These are phyloP conservation scores for Hyles lineata DNA, from an alignment of 2,888 invertebrate genomes.

Conservation along the genomic window DNA sequence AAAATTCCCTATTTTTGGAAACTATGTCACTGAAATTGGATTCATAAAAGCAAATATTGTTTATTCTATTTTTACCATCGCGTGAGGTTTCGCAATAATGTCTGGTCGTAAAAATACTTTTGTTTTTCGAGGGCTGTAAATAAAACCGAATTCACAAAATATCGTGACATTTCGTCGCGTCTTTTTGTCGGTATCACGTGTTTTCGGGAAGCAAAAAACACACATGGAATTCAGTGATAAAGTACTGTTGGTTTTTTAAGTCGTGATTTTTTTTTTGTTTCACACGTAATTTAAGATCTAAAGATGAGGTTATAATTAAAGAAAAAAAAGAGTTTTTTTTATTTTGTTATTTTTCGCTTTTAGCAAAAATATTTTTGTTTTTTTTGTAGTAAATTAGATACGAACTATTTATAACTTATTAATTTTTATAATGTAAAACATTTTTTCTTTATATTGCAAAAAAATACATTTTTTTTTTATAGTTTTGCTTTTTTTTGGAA, in stretches of 20 bases:
- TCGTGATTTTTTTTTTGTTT: background rate
- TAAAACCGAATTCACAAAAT: background rate
- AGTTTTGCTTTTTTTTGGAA: background rate
- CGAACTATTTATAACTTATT: too few species aligned
- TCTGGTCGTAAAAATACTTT: background rate
- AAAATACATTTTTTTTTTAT: background rate
- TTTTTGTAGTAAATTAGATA: too few species aligned
- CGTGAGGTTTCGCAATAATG: background rate
- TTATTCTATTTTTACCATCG: background rate
- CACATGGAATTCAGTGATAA: slow-evolving; percentile 10
- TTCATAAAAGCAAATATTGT: background rate
- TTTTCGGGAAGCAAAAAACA: background rate
- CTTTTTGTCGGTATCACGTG: background rate
- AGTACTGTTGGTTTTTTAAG: background rate
- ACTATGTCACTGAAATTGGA: background rate
- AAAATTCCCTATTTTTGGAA: too few species aligned
- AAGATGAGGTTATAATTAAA: background rate
- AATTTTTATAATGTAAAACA: too few species aligned
- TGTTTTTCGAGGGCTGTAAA: slow-evolving; percentile 5
- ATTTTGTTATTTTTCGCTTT: too few species aligned
- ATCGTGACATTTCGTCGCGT: background rate
- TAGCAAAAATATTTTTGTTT: too few species aligned
- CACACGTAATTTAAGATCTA: background rate
- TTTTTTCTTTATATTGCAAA: too few species aligned
- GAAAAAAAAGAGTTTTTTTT: too few species aligned